Base-by-base conservation (phyloP, 35 echinoderm and acorn worm genomes). In the Ophiothrix spiculata region DNA sequence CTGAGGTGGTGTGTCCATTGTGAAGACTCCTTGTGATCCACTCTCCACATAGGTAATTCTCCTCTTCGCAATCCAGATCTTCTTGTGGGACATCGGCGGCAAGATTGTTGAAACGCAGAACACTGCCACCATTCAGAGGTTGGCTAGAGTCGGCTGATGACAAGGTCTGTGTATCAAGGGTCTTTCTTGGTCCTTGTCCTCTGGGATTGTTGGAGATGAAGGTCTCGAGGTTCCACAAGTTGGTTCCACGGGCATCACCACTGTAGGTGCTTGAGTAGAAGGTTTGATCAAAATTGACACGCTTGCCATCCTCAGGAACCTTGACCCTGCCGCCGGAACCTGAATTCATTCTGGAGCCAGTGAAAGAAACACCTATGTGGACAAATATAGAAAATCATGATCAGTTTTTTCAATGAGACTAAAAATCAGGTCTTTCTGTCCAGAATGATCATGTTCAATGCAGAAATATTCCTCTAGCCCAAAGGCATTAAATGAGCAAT, bases 181-280 rank as follows among this genome's bases (percentile, higher is more conserved):
- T 74, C 32, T 84, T 41, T 40, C 78, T 74, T 16, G 77, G 78
- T 31, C 85, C 89, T 32, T 6, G 17, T 16, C 93, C 93, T 28
- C 83, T 76, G 35, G 64, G 36, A 63, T 83, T 64, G 39, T 41
- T 79, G 75, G 90, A 78, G 19, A 87, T 39, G 88, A 87, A 91
- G 19, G 88, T 83, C 40, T 86, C 86, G 0, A 95, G 36, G 31
- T 87, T 75, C 93, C 93, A 95, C n/a, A 95, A 38, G 77, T 95
- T 76, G 33, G 87, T 76, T 21, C 93, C 93, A 14, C 35, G 39
- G 16, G 90, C 77, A 39, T 87, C 88, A 41, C 75, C 84, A 64
- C 93, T 83, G 33, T 33, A 31, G 32, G 88, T 56, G 56, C 87
- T 88, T 25, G 93, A 95, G 39, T 69, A 80, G 1, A 80, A 49